These are phyloP conservation scores for Bubo blakistoni DNA, from an alignment of 2,113 vertebrate genomes.

Conservation along the genomic window DNA sequence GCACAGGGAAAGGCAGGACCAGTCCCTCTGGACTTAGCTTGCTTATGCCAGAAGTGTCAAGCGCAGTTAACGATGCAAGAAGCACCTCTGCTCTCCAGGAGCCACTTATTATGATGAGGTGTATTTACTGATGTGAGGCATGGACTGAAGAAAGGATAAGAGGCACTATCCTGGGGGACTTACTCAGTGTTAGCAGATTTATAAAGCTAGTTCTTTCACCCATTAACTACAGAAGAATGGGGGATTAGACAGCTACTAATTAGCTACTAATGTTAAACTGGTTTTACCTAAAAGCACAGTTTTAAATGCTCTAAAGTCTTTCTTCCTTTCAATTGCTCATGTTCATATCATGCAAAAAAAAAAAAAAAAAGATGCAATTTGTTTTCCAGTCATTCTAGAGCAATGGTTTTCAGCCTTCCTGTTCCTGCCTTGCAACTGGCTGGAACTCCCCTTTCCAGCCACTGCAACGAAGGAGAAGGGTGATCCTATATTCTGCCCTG, in stretches of 20 bases:
- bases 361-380: not conserved
- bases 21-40: not conserved
- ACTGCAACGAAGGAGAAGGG: not conserved
- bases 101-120: not conserved
- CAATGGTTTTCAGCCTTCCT: not conserved
- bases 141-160: not conserved
- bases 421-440: not conserved
- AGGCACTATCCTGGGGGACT: not conserved
- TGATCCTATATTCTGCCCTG: not conserved
- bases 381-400: not conserved
- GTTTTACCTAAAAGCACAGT: not conserved
- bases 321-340: not conserved
- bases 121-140: not conserved
- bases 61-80: constrained; percentile 35
- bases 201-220: constrained; percentile 5
- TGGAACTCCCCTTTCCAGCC: not conserved
- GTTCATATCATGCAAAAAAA: not conserved
- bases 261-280: not conserved
- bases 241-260: not conserved
- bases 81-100: constrained; percentile 47
- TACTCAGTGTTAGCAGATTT: not conserved
- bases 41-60: constrained; percentile 16
- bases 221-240: not conserved
- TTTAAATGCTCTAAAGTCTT: not conserved
- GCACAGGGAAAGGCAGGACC: not conserved